Evolutionary conservation across 1,140 invertebrate species (phyloP).

Genomic region (Aphelenchoides fujianensis): DNA sequence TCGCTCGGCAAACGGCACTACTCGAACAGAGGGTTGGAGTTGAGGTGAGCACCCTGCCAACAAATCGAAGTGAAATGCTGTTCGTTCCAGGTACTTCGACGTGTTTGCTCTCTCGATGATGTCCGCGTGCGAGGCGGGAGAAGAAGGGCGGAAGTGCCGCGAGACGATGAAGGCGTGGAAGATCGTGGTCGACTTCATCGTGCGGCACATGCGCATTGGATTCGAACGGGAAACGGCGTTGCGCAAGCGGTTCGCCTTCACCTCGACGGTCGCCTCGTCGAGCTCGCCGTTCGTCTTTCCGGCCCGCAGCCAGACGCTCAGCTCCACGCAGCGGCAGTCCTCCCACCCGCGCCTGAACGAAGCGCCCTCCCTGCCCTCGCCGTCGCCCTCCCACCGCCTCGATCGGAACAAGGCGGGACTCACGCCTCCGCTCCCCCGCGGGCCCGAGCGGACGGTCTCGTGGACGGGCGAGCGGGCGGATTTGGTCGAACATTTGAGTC

Average conservation of each 20-base stretch:
- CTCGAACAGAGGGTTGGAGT: constrained; percentile 40
- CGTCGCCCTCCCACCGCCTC: background rate
- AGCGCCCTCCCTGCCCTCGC: background rate
- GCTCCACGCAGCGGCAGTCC: background rate
- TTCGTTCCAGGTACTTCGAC: constrained; percentile 48
- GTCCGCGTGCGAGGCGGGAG: constrained; percentile 20
- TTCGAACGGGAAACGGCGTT: constrained; percentile 42
- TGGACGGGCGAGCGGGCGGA: background rate
- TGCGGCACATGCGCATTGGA: constrained; percentile 43
- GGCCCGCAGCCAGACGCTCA: background rate
- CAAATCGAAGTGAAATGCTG: too few relatives aligned
- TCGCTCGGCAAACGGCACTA: constrained; percentile 49
- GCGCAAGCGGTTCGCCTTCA: constrained; percentile 42
- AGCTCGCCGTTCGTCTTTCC: background rate
- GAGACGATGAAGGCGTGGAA: constrained; percentile 42
- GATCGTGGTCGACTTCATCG: constrained; percentile 32
- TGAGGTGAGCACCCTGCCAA: too few relatives aligned
- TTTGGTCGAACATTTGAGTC: background rate
- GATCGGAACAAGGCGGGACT: background rate
- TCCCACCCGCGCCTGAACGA: background rate
- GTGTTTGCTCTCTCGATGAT: constrained; percentile 38
- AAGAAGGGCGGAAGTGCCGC: constrained; percentile 33
- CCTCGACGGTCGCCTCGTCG: constrained; percentile 35
- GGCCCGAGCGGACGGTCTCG: background rate
- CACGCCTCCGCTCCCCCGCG: background rate